A percentile compares a stretch with the other conserved stretches of the same genome.
phyloP scores from a whole-genome alignment of 2,888 invertebrate species.

The Diloba caeruleocephala region DNA sequence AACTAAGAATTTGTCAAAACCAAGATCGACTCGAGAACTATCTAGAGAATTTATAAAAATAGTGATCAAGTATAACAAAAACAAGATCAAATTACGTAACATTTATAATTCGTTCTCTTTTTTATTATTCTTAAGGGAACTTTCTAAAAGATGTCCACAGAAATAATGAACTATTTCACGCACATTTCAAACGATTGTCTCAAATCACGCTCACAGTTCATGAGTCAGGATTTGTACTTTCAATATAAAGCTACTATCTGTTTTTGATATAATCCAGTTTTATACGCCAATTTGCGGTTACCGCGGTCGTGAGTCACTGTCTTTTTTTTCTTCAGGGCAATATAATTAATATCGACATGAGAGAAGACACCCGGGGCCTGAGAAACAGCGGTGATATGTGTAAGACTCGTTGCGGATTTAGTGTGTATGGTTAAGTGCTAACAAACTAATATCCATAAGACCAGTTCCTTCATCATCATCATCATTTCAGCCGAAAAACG shows the following conservation, averaged over 20 bases:
- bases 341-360: conserved; percentile 23
- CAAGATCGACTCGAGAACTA: too few species aligned
- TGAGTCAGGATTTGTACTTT: conserved; percentile 52
- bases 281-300: conserved; percentile 71
- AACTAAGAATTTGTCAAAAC: too few species aligned
- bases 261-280: conserved; percentile 71
- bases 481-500: too few species aligned
- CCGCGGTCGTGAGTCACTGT: conserved; percentile 72
- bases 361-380: conserved; percentile 15
- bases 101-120: conserved; percentile 42
- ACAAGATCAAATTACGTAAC: conserved; percentile 35
- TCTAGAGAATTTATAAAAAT: not conserved
- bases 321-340: conserved; percentile 34
- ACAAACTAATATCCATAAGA: too few species aligned
- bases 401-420: too few species aligned
- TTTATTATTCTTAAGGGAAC: conserved; percentile 28
- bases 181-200: conserved; percentile 53
- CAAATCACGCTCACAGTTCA: conserved; percentile 57
- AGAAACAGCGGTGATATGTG: conserved; percentile 16
- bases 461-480: too few species aligned
- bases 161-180: conserved; percentile 48
- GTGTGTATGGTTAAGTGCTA: too few species aligned
- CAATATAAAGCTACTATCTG: conserved; percentile 62
- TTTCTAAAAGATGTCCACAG: conserved; percentile 53
- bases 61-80: conserved; percentile 8